phyloP scores from a whole-genome alignment of 2,888 invertebrate species.

The Acanthosoma haemorrhoidale region DNA sequence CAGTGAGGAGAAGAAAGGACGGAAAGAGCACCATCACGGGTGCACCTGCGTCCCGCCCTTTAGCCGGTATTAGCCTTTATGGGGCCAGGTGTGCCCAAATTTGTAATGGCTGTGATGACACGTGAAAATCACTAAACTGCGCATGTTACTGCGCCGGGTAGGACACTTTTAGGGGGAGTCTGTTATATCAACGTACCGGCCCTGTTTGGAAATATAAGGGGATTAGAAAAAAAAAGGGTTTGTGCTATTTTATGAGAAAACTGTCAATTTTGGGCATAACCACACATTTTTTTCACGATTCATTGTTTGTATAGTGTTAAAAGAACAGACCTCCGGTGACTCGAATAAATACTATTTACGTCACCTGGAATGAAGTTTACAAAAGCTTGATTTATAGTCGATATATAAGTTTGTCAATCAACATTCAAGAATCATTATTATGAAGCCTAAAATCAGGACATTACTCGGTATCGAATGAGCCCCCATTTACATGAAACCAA shows the following conservation, averaged over 20 bases:
- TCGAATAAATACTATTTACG: too few relatives aligned
- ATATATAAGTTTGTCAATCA: too few relatives aligned
- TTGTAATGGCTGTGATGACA: constrained; percentile 32
- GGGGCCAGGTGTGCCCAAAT: constrained; percentile 28
- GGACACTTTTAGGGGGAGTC: neutral
- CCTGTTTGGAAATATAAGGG: neutral
- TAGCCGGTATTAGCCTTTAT: constrained; percentile 14
- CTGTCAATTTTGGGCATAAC: neutral
- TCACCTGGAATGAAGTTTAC: too few relatives aligned
- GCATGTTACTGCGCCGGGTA: neutral
- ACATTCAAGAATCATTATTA: too few relatives aligned
- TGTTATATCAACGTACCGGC: neutral
- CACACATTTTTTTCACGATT: neutral
- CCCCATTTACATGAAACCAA: too few relatives aligned
- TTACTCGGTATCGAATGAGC: too few relatives aligned
- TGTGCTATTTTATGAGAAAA: neutral
- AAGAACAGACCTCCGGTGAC: too few relatives aligned
- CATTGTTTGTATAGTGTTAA: too few relatives aligned
- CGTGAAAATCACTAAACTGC: constrained; percentile 30
- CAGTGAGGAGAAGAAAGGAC: neutral
- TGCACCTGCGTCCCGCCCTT: constrained; percentile 18
- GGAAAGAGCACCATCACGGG: constrained; percentile 24
- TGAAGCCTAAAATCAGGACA: too few relatives aligned
- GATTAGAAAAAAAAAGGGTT: neutral
- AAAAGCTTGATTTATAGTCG: too few relatives aligned